Conservation (phyloP, 2,888 invertebrate genomes). For the Willowsia nigromaculata region DNA sequence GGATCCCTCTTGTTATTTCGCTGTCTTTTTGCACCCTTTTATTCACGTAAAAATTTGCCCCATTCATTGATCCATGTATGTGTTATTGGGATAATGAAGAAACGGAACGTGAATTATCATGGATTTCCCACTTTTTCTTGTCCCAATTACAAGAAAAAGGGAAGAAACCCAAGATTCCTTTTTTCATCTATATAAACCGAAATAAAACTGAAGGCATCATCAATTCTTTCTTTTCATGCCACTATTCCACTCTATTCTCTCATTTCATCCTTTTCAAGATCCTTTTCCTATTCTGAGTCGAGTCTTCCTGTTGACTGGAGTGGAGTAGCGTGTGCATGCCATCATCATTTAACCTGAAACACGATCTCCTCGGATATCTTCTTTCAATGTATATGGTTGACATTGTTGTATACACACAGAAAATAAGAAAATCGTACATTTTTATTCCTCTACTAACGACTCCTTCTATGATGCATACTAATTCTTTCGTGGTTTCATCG, state of each 20-base stretch:
- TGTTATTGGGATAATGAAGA: neutral
- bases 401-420: neutral
- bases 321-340: neutral
- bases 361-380: slow-evolving; percentile 16
- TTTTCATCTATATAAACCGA: neutral
- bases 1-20: neutral
- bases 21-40: neutral
- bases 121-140: neutral
- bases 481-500: neutral
- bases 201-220: slow-evolving; percentile 40
- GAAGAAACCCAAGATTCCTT: neutral
- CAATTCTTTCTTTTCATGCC: neutral
- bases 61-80: slow-evolving; percentile 23
- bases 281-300: neutral
- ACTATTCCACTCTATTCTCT: neutral
- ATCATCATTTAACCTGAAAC: slow-evolving; percentile 48
- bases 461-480: neutral
- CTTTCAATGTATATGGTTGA: neutral
- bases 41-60: neutral
- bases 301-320: neutral
- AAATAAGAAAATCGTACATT: neutral
- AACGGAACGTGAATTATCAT: neutral
- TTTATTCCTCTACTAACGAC: neutral
- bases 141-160: neutral
- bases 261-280: neutral